Evolutionary conservation across 2,888 invertebrate genomes (phyloP).

Genomic region (Calliphora vomitoria): DNA sequence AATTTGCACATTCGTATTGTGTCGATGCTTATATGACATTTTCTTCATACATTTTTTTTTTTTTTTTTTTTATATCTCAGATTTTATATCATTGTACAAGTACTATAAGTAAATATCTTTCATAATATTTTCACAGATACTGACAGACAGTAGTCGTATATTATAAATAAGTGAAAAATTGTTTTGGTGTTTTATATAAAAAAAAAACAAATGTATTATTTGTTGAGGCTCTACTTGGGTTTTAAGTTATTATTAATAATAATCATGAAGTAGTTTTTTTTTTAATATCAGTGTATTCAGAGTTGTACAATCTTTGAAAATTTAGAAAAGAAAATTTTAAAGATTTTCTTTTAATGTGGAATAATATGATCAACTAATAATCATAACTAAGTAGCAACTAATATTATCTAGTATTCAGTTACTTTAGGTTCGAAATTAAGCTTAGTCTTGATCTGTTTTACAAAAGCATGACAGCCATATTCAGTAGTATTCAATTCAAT

Average conservation of each 20-base stretch:
- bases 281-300: background rate
- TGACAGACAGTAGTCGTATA: slow-evolving; percentile 2
- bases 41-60: slow-evolving; percentile 11
- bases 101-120: slow-evolving; percentile 23
- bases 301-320: background rate
- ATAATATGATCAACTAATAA: no score
- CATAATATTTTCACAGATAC: background rate
- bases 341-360: no score
- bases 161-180: background rate
- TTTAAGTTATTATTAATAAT: background rate
- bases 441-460: no score
- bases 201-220: slow-evolving; percentile 2
- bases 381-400: no score
- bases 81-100: slow-evolving; percentile 23
- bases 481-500: no score
- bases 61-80: slow-evolving; percentile 15
- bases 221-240: slow-evolving; percentile 3
- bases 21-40: slow-evolving; percentile 35
- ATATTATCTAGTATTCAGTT: no score
- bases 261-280: background rate
- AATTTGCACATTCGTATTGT: slow-evolving; percentile 48
- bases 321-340: background rate
- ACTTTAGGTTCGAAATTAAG: no score
- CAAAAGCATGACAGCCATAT: no score
- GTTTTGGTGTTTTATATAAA: slow-evolving; percentile 7